These are phyloP conservation scores for Mycalesis mineus DNA, from an alignment of 2,888 invertebrate genomes.

Conservation along the genomic window DNA sequence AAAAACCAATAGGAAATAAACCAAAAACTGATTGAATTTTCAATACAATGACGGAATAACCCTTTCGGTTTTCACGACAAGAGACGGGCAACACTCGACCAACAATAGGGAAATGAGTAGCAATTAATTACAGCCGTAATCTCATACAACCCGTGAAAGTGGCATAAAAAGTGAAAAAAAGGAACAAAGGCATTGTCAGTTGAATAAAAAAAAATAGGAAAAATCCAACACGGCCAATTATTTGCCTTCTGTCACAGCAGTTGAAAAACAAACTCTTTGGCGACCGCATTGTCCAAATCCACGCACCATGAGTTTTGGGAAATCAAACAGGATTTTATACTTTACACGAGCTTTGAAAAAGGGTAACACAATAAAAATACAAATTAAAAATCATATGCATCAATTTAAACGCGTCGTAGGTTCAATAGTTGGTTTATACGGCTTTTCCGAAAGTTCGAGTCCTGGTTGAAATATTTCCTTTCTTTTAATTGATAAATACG, in stretches of 20 bases:
- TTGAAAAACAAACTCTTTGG: constrained; percentile 62
- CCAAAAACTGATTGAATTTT: no score
- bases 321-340: not conserved
- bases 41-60: no score
- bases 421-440: no score
- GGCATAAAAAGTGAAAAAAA: constrained; percentile 8
- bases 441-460: no score
- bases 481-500: no score
- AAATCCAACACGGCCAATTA: constrained; percentile 52
- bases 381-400: no score
- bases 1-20: no score
- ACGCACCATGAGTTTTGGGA: constrained; percentile 6
- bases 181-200: constrained; percentile 18
- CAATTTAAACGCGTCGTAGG: no score
- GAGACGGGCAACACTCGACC: not conserved
- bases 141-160: constrained; percentile 9
- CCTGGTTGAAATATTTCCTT: no score
- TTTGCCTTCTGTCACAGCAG: constrained; percentile 59
- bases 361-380: no score
- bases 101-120: constrained; percentile 8
- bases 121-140: constrained; percentile 11
- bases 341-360: no score
- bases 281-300: constrained; percentile 51
- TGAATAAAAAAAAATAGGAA: constrained; percentile 1
- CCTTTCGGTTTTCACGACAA: not conserved